Evolutionary conservation across 2,797 vertebrate species (phyloP).

Genomic region (Yasuhikotakia modesta): DNA sequence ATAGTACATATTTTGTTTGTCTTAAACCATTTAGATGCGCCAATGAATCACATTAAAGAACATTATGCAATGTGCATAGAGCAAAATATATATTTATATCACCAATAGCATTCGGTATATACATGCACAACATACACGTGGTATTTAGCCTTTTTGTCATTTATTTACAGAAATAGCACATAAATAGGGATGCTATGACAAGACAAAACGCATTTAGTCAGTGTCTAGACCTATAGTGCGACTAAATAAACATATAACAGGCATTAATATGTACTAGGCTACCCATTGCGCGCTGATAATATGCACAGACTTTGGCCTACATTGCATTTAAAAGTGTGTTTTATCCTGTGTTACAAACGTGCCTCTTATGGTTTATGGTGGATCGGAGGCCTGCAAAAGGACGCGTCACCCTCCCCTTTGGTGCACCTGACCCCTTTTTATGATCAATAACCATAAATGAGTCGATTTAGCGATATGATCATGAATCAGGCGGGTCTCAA

Average conservation of each 20-base stretch:
- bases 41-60: background rate
- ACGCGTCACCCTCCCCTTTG: background rate
- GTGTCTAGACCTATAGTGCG: too few relatives aligned
- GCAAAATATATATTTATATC: too few relatives aligned
- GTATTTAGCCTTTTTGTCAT: too few relatives aligned
- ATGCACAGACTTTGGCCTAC: background rate
- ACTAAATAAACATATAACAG: too few relatives aligned
- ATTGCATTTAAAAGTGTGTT: background rate
- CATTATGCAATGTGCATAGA: background rate
- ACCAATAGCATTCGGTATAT: too few relatives aligned
- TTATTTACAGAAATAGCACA: too few relatives aligned
- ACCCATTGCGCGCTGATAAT: background rate
- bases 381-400: conserved; percentile 8
- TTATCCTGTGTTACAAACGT: background rate
- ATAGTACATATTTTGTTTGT: too few relatives aligned
- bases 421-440: conserved; percentile 32
- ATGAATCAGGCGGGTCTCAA: conserved; percentile 36
- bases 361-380: background rate
- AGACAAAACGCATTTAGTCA: too few relatives aligned
- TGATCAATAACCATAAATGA: conserved; percentile 43
- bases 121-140: too few relatives aligned
- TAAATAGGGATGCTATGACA: too few relatives aligned
- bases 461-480: conserved; percentile 35
- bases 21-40: background rate
- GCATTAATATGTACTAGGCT: too few relatives aligned